phyloP scores from a whole-genome alignment of 2,888 invertebrate genomes.

The Acleris cristana region DNA sequence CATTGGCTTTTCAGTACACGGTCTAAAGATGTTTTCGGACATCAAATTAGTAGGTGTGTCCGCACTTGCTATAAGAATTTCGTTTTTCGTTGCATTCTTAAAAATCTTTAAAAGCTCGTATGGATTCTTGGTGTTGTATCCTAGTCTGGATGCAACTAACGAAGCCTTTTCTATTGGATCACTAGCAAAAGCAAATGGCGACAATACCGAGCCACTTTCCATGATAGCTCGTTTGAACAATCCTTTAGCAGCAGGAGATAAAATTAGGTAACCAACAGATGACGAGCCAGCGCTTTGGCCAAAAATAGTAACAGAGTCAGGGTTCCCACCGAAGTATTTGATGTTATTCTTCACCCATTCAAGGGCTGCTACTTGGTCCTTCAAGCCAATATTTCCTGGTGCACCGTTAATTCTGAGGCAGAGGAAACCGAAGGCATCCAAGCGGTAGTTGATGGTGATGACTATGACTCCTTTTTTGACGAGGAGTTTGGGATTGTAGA shows the following conservation, averaged over 20 bases:
- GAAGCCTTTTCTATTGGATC: conserved; percentile 39
- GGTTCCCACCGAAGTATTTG: conserved; percentile 39
- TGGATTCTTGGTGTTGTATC: conserved; percentile 40
- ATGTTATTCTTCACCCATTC: conserved; percentile 40
- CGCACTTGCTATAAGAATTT: conserved; percentile 38
- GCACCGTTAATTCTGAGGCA: conserved; percentile 41
- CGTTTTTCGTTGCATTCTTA: conserved; percentile 34
- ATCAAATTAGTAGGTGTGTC: conserved; percentile 14
- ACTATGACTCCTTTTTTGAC: conserved; percentile 40
- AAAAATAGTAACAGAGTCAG: conserved; percentile 39
- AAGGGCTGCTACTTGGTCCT: conserved; percentile 40
- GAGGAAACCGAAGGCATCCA: conserved; percentile 42
- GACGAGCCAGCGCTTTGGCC: conserved; percentile 40
- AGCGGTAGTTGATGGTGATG: conserved; percentile 40
- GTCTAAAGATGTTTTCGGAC: conserved; percentile 24
- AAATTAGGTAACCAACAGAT: conserved; percentile 38
- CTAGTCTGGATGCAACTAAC: conserved; percentile 37
- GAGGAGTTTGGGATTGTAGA: conserved; percentile 38
- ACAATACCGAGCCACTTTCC: conserved; percentile 40
- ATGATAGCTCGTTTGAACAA: conserved; percentile 40
- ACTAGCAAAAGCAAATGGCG: conserved; percentile 37
- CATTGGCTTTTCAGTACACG: conserved; percentile 25
- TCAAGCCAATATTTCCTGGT: conserved; percentile 41
- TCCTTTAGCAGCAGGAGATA: conserved; percentile 38
- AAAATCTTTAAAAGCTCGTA: conserved; percentile 39